These are phyloP conservation scores for Argyrosomus regius DNA, from an alignment of 2,797 vertebrate genomes.

Conservation along the genomic window DNA sequence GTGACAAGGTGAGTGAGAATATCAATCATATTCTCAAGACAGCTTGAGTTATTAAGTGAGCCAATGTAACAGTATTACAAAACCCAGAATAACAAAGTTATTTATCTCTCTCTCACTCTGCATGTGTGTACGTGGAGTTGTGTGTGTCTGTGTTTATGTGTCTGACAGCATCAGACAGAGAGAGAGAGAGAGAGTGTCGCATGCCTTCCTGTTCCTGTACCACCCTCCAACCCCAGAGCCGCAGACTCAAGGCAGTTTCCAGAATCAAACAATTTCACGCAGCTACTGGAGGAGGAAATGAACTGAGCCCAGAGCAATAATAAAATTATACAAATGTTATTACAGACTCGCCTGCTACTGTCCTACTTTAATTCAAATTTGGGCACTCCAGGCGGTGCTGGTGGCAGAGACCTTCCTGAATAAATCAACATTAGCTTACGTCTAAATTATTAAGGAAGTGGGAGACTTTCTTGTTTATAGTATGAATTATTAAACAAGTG, in stretches of 20 bases:
- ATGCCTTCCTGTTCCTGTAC: conserved; percentile 91
- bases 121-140: conserved; percentile 8
- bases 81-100: conserved; percentile 84
- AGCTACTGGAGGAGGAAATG: conserved; percentile 99
- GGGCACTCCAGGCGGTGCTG: conserved; percentile 92
- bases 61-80: conserved; percentile 83
- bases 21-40: conserved; percentile 83
- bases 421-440: conserved; percentile 99
- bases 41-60: conserved; percentile 85
- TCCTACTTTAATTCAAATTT: conserved; percentile 99
- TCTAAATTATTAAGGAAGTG: conserved; percentile 99
- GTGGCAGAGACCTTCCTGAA: conserved; percentile 96
- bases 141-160: conserved; percentile 68
- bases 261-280: conserved; percentile 99
- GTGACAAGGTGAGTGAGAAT: conserved; percentile 84
- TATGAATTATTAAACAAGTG: conserved; percentile 99
- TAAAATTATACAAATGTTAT: conserved; percentile 99
- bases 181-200: conserved; percentile 80
- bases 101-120: conserved; percentile 69
- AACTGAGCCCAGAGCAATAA: conserved; percentile 99
- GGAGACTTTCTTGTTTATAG: conserved; percentile 99
- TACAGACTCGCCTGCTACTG: conserved; percentile 99
- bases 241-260: conserved; percentile 96
- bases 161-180: conserved; percentile 83
- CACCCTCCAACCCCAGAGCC: conserved; percentile 91